Percentiles rank a stretch among this genome's conserved stretches.
These are phyloP conservation scores for Tetropium fuscum DNA, from an alignment of 2,888 invertebrate species.

Conservation along the genomic window DNA sequence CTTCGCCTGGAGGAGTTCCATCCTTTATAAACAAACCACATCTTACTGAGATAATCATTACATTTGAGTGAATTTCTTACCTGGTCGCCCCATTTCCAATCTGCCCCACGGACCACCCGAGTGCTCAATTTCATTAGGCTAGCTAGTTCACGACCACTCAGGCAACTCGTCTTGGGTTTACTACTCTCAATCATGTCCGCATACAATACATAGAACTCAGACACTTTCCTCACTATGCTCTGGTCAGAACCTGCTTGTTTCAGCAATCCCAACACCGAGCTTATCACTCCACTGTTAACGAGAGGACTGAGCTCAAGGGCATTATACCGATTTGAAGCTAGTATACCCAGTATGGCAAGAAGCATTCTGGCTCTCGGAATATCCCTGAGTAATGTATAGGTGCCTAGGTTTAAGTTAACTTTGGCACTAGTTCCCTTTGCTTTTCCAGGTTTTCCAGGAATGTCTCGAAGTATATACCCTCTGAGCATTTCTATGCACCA, in stretches of 20 bases:
- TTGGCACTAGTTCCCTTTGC: conserved; percentile 68
- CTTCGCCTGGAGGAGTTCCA: conserved; percentile 90
- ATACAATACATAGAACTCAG: conserved; percentile 73
- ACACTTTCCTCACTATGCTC: conserved; percentile 57
- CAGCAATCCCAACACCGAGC: conserved; percentile 83
- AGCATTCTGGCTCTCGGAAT: conserved; percentile 78
- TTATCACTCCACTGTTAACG: conserved; percentile 87
- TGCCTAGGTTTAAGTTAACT: conserved; percentile 76
- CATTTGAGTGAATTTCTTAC: conserved; percentile 61
- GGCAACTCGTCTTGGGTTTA: conserved; percentile 58
- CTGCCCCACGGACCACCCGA: conserved; percentile 87
- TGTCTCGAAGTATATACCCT: conserved; percentile 71
- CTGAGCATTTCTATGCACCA: conserved; percentile 81
- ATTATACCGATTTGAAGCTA: conserved; percentile 76
- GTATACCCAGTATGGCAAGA: conserved; percentile 77
- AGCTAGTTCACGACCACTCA: conserved; percentile 86
- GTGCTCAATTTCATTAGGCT: conserved; percentile 93
- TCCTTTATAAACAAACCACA: conserved; percentile 78
- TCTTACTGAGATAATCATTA: no score
- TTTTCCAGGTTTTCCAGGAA: conserved; percentile 60
- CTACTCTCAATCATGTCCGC: conserved; percentile 72
- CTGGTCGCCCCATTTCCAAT: conserved; percentile 98
- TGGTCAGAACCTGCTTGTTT: conserved; percentile 81
- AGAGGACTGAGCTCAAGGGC: conserved; percentile 84
- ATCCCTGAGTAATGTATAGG: conserved; percentile 75